These are phyloP conservation scores for Tetramorium bicarinatum DNA, from an alignment of 2,888 invertebrate species.

Conservation along the genomic window DNA sequence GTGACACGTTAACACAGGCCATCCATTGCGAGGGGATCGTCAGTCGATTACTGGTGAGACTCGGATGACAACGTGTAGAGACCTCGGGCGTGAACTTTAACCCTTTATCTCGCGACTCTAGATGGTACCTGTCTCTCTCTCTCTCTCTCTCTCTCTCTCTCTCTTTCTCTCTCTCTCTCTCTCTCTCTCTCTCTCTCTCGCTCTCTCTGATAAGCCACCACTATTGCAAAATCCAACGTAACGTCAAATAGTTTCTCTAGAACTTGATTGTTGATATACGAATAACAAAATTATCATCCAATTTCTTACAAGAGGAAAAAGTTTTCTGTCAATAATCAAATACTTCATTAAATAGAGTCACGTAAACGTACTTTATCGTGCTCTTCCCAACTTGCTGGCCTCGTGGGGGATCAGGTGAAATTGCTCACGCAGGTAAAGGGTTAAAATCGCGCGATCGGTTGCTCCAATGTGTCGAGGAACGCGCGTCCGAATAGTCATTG, in stretches of 20 bases:
- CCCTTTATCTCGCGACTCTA: slow-evolving; percentile 41
- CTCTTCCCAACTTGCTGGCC: slow-evolving; percentile 2
- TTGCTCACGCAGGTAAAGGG: slow-evolving; percentile 33
- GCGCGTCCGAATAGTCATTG: slow-evolving; percentile 10
- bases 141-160: neutral
- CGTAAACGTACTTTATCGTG: neutral
- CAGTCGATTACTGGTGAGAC: slow-evolving; percentile 51
- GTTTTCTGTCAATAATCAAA: neutral
- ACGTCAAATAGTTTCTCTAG: neutral
- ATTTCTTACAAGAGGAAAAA: neutral
- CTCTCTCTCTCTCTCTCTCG: neutral
- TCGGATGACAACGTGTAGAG: slow-evolving; percentile 32
- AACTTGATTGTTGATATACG: neutral
- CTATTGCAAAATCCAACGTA: slow-evolving; percentile 12
- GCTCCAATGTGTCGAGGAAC: slow-evolving; percentile 33
- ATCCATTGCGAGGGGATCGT: slow-evolving; percentile 54
- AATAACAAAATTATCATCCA: slow-evolving; percentile 8
- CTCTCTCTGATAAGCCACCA: slow-evolving; percentile 29
- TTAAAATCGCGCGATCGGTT: slow-evolving; percentile 28
- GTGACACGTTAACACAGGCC: slow-evolving; percentile 56
- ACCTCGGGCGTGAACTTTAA: slow-evolving; percentile 34
- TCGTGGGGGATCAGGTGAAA: slow-evolving; percentile 34
- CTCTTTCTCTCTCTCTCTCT: neutral
- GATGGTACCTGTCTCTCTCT: neutral
- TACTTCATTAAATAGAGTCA: neutral